Base-by-base conservation (phyloP, 1,140 invertebrate species). In the Akabosia matsudoensis region DNA sequence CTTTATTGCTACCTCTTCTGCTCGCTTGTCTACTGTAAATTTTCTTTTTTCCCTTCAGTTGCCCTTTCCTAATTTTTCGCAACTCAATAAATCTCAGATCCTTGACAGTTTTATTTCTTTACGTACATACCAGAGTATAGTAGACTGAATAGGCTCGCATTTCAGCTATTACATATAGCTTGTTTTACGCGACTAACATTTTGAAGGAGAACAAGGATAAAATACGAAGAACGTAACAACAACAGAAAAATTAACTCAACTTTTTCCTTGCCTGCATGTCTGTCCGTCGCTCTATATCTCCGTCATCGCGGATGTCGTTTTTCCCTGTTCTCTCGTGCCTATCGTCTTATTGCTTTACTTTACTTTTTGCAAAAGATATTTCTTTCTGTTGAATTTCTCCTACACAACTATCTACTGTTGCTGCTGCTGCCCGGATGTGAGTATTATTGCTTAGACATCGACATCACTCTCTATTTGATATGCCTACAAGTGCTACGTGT, bases 91-190 rank as follows among this genome's bases (percentile, higher is more conserved):
- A 67, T 67, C 61, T 67, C 61, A 31, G 61, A 24, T 13, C 26
- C 61, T 7, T 67, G 61, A 67, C 61, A 67, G 26, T 67, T 67
- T 67, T 67, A 67, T 67, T 67, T 67, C 61, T 67, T 67, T 67
- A 67, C 61, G n/a, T 3, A 67, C 28, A 31, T 67, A 67, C 30
- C n/a, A n/a, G n/a, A n/a, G n/a, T n/a, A n/a, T n/a, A n/a, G n/a
- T n/a, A n/a, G n/a, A n/a, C n/a, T n/a, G n/a, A n/a, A n/a, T n/a
- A n/a, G n/a, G n/a, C n/a, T n/a, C n/a, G n/a, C n/a, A n/a, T n/a
- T n/a, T n/a, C n/a, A n/a, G n/a, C n/a, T n/a, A n/a, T n/a, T n/a
- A n/a, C n/a, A n/a, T n/a, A n/a, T n/a, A n/a, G n/a, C n/a, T n/a
- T n/a, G n/a, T n/a, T n/a, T n/a, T n/a, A n/a, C n/a, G n/a, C n/a